Evolutionary conservation across 2,888 invertebrate species (phyloP).

Genomic region (Hydriomena furcata): DNA sequence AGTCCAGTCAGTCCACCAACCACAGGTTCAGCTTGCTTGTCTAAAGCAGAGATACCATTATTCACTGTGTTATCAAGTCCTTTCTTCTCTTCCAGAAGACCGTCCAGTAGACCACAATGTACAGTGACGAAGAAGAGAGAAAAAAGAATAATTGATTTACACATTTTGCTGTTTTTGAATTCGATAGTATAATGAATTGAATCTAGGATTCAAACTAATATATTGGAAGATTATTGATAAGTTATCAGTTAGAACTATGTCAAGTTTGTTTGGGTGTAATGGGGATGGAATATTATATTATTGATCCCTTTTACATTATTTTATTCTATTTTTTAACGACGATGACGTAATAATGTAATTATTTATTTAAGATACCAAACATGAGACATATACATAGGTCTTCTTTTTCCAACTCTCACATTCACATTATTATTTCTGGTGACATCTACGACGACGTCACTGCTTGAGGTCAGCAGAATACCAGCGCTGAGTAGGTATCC

Average conservation of each 20-base stretch:
- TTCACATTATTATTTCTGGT: background rate
- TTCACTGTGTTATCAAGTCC: slow-evolving; percentile 15
- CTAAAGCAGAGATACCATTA: slow-evolving; percentile 12
- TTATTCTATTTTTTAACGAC: too few species aligned
- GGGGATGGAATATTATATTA: background rate
- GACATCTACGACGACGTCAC: too few species aligned
- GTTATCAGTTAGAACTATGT: slow-evolving; percentile 14
- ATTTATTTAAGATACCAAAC: too few species aligned
- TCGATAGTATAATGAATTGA: background rate
- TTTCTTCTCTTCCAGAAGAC: slow-evolving; percentile 22
- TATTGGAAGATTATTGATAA: too few species aligned
- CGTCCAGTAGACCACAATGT: slow-evolving; percentile 26
- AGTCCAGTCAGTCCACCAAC: slow-evolving; percentile 20
- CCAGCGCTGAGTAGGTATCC: too few species aligned
- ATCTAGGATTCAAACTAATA: background rate
- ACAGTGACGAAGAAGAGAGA: slow-evolving; percentile 11
- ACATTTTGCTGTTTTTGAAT: slow-evolving; percentile 14
- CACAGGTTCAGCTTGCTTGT: slow-evolving; percentile 21
- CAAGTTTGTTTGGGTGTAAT: slow-evolving; percentile 7
- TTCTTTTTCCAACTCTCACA: too few species aligned
- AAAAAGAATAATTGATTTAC: slow-evolving; percentile 16
- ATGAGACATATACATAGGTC: too few species aligned
- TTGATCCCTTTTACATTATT: too few species aligned
- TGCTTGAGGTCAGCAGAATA: too few species aligned
- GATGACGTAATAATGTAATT: too few species aligned